Evolutionary conservation across 2,113 vertebrate species (phyloP), one percentile per base, ranked within the genome.

Genomic region (Sigmodon hispidus): DNA sequence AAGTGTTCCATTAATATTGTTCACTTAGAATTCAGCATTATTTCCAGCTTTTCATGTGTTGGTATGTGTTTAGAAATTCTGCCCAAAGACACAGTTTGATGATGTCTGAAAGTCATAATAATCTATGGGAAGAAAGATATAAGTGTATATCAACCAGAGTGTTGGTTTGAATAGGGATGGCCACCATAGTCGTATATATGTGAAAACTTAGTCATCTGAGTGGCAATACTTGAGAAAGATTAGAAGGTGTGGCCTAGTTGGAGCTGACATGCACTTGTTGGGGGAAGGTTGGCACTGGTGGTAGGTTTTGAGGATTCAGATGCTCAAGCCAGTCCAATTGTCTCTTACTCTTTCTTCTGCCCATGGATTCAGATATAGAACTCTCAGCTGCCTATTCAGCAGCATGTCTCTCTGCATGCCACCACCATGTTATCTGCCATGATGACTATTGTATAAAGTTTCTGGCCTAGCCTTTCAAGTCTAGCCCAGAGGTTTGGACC

Each of bases 21-120:
- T 89, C 11, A 73, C 63, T 93, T 50, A 67, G 73, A 94, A 76
- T 67, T 90, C 48, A 85, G 52, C 48, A 76, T 85, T 80, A 87
- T 65, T 89, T 93, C 34, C 91, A 57, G 90, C 7, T 84, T 67
- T 89, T 85, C 40, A 88, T 94, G 31, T 36, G 34, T 1, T 83
- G 79, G 15, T 40, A 21, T 26, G 55, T 91, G 57, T 24, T 69
- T 48, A 84, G 48, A 61, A 73, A 50, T 29, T 17, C 31, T 93
- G 55, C 17, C 12, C 55, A 59, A 43, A 83, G n/a, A 31, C n/a
- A 43, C 24, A 19, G 5, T 61, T 84, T 31, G 57, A 43, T 1
- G 26, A 63, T 3, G 3, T 84, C 59, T 43, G n/a, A 45, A 43
- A 84, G 22, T 57, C n/a, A 45, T 43, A 84, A n/a, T 61, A 24